These are phyloP conservation scores for Platyscapa corneri DNA, from an alignment of 1,140 invertebrate genomes.

Conservation along the genomic window DNA sequence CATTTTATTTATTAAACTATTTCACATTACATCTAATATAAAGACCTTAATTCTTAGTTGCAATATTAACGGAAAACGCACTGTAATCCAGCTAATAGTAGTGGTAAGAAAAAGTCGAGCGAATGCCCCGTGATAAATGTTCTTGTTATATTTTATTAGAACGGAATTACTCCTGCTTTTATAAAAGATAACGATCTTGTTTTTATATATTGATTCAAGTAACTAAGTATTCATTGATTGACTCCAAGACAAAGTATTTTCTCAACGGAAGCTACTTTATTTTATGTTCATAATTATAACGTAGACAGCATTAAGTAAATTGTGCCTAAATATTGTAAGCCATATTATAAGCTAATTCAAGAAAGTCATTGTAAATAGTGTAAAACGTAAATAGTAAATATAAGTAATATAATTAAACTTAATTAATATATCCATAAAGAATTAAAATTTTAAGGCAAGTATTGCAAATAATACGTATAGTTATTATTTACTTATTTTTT, in stretches of 20 bases:
- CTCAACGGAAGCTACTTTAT: not conserved
- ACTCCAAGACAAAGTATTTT: not conserved
- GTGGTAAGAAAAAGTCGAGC: not conserved
- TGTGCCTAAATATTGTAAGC: not conserved
- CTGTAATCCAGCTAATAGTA: not conserved
- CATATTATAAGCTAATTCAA: too few relatives aligned
- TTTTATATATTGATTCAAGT: not conserved
- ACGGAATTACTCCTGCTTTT: not conserved
- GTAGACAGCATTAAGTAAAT: not conserved
- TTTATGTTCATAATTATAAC: not conserved
- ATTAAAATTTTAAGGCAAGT: not conserved
- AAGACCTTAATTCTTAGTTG: not conserved
- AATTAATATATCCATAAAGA: not conserved
- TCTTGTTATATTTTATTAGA: not conserved
- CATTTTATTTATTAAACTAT: too few relatives aligned
- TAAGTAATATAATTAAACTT: not conserved
- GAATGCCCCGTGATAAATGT: not conserved
- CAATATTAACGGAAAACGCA: not conserved
- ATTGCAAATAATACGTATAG: not conserved
- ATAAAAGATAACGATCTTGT: too few relatives aligned
- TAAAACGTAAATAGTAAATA: not conserved
- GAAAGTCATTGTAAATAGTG: too few relatives aligned
- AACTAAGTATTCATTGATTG: not conserved
- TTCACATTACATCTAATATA: not conserved
- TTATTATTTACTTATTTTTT: not conserved